These are phyloP conservation scores for Microctonus aethiopoides DNA, from an alignment of 2,888 invertebrate species.

Conservation along the genomic window DNA sequence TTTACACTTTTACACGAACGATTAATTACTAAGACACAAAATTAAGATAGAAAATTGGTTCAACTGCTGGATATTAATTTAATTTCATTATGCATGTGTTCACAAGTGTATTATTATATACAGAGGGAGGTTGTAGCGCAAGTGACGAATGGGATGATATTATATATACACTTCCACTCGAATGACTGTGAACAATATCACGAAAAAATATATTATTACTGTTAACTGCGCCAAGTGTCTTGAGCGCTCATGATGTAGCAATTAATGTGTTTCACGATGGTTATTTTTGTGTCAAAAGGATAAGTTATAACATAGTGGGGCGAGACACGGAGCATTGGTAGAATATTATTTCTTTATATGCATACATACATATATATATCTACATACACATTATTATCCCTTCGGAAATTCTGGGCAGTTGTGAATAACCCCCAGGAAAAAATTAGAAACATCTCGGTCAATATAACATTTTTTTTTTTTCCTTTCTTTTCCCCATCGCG, in stretches of 20 bases:
- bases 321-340: not conserved
- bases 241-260: constrained; percentile 22
- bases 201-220: constrained; percentile 23
- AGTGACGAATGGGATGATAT: constrained; percentile 25
- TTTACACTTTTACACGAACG: not conserved
- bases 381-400: not conserved
- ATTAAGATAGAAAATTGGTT: not conserved
- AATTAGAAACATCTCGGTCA: constrained; percentile 15
- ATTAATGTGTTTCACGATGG: constrained; percentile 31
- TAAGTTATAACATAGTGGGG: constrained; percentile 29
- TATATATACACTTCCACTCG: constrained; percentile 14
- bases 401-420: not conserved
- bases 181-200: constrained; percentile 24
- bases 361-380: not conserved
- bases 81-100: not conserved
- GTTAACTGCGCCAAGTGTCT: constrained; percentile 23
- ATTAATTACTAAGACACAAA: not conserved
- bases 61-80: not conserved
- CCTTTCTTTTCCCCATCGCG: not conserved
- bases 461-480: constrained; percentile 3
- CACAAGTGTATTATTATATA: constrained; percentile 19
- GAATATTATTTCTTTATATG: too few relatives aligned
- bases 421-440: constrained; percentile 4
- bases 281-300: constrained; percentile 25
- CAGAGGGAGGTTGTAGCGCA: constrained; percentile 12